A percentile compares a stretch with the other conserved stretches of the same genome.
These are phyloP conservation scores for Spisula subtruncata DNA, from an alignment of 2,888 invertebrate species.

Conservation along the genomic window DNA sequence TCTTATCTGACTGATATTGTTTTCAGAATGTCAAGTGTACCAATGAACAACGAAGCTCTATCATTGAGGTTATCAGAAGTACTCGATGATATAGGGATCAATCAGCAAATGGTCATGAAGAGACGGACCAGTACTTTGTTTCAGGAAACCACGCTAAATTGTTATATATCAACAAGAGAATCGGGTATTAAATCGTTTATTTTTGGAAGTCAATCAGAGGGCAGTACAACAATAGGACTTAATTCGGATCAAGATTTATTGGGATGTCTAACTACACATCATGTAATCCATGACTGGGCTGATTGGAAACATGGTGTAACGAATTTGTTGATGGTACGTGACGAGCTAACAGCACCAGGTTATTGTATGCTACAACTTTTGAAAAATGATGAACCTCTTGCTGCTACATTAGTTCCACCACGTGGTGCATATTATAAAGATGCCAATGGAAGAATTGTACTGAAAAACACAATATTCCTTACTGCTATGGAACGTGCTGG, in stretches of 20 bases:
- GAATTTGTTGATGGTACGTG: slow-evolving; percentile 31
- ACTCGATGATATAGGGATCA: slow-evolving; percentile 4
- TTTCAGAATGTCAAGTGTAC: neutral
- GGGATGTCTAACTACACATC: neutral
- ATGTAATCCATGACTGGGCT: slow-evolving; percentile 14
- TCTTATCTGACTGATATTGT: neutral
- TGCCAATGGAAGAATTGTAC: neutral
- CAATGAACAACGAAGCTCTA: neutral
- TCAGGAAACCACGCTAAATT: neutral
- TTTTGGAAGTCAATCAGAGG: neutral
- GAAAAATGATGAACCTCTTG: neutral
- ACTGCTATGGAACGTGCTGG: neutral
- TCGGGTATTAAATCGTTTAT: neutral
- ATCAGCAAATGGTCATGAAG: neutral
- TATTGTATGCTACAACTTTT: slow-evolving; percentile 21
- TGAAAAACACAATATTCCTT: slow-evolving; percentile 12
- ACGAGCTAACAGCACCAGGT: slow-evolving; percentile 10
- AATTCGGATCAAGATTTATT: slow-evolving; percentile 5
- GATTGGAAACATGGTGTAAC: slow-evolving; percentile 24
- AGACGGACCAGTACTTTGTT: neutral
- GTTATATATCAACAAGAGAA: neutral
- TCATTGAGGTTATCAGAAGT: neutral
- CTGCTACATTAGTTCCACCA: neutral
- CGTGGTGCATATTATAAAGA: neutral
- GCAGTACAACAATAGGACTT: slow-evolving; percentile 9